Percentiles rank a stretch among this genome's conserved stretches.
phyloP scores from a whole-genome alignment of 1,140 invertebrate species.

The Drosophila nasuta region DNA sequence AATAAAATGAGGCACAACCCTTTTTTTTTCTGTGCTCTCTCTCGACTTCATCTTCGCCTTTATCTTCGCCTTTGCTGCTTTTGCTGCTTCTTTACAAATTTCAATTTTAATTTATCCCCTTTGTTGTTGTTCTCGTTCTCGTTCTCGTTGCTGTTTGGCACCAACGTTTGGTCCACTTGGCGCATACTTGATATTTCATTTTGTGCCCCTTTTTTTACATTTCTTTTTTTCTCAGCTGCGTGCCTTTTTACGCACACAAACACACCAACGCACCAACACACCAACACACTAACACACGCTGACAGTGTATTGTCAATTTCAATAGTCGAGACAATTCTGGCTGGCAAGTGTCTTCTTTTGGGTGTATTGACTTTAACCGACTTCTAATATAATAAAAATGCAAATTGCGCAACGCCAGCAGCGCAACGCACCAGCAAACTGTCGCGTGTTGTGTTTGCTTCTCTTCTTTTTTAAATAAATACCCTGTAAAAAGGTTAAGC shows the following conservation, averaged over 20 bases:
- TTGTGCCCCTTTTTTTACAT: slow-evolving; percentile 30
- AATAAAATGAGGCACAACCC: slow-evolving; percentile 27
- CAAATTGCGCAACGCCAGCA: slow-evolving; percentile 58
- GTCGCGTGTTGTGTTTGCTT: slow-evolving; percentile 18
- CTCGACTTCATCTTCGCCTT: not conserved
- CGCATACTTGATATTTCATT: slow-evolving; percentile 61
- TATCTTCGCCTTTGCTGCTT: slow-evolving; percentile 7
- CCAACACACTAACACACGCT: not conserved
- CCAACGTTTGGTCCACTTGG: slow-evolving; percentile 37
- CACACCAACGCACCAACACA: slow-evolving; percentile 5
- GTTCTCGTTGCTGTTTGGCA: slow-evolving; percentile 24
- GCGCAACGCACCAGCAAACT: slow-evolving; percentile 20
- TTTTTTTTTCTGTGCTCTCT: slow-evolving; percentile 14
- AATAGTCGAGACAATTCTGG: slow-evolving; percentile 46
- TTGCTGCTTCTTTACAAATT: slow-evolving; percentile 47
- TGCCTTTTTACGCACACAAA: slow-evolving; percentile 16
- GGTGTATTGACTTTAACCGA: slow-evolving; percentile 75
- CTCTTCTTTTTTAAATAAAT: not conserved
- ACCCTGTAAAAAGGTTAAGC: not conserved
- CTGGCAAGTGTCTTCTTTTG: slow-evolving; percentile 36
- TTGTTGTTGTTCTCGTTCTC: slow-evolving; percentile 22
- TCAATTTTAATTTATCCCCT: slow-evolving; percentile 63
- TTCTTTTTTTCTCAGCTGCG: slow-evolving; percentile 8
- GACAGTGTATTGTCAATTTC: slow-evolving; percentile 37
- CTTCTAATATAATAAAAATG: slow-evolving; percentile 76